phyloP scores from a whole-genome alignment of 2,797 vertebrate species.

The Sebastes nivosus region DNA sequence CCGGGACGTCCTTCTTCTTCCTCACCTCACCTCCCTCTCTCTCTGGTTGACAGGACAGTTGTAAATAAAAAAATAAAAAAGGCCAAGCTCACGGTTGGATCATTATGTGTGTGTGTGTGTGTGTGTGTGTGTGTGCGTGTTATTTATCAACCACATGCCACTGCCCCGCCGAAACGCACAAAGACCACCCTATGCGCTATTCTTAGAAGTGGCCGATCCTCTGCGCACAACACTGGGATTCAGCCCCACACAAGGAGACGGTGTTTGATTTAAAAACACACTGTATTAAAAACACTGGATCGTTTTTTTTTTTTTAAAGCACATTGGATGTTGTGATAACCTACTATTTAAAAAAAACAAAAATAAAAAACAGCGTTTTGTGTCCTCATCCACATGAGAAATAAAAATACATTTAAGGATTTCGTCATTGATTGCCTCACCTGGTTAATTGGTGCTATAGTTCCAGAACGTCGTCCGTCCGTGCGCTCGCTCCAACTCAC shows the following conservation, averaged over 20 bases:
- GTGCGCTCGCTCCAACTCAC: conserved; percentile 36
- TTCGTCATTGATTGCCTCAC: conserved; percentile 58
- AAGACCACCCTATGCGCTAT: conserved; percentile 83
- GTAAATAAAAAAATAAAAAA: conserved; percentile 1
- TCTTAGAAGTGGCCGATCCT: conserved; percentile 79
- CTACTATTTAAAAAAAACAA: background rate
- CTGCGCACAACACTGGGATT: conserved; percentile 52
- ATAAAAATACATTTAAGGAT: conserved; percentile 12
- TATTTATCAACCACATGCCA: conserved; percentile 81
- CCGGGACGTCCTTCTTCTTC: conserved; percentile 43
- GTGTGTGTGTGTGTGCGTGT: conserved; percentile 46
- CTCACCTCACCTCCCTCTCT: conserved; percentile 36
- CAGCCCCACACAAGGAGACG: background rate
- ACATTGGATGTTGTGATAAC: background rate
- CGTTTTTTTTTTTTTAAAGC: background rate
- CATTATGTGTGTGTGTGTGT: conserved; percentile 31
- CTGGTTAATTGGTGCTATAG: conserved; percentile 58
- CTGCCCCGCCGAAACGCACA: conserved; percentile 81
- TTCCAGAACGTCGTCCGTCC: conserved; percentile 52
- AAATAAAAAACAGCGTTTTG: background rate
- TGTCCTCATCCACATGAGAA: conserved; percentile 7
- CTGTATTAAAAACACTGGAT: background rate
- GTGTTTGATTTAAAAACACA: background rate
- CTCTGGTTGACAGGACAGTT: conserved; percentile 41
- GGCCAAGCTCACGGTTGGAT: conserved; percentile 66